These are phyloP conservation scores for Barbus barbus DNA, from an alignment of 2,113 vertebrate species.

Conservation along the genomic window DNA sequence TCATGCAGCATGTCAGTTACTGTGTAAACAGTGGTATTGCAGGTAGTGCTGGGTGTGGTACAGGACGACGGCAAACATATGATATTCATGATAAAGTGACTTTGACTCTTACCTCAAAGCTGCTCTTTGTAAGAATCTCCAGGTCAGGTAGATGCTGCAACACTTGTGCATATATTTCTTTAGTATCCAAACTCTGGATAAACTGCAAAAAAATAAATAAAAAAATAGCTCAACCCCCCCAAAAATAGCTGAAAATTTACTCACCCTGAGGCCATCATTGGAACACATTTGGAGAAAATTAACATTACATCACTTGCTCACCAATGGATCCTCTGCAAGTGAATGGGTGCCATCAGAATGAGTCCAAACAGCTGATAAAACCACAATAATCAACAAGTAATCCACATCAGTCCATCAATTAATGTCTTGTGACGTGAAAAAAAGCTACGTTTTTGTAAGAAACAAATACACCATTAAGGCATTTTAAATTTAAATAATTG, in stretches of 20 bases:
- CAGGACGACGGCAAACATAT: constrained; percentile 13
- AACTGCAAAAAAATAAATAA: constrained; percentile 74
- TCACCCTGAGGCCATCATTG: background rate
- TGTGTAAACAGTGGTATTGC: background rate
- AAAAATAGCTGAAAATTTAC: background rate
- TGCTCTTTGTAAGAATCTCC: constrained; percentile 79
- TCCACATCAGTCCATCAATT: too few relatives aligned
- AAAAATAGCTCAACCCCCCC: background rate
- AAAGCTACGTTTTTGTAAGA: background rate
- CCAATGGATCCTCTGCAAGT: background rate
- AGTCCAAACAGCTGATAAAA: background rate
- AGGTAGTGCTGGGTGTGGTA: background rate
- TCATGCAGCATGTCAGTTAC: background rate
- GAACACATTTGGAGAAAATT: background rate
- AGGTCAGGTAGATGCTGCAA: constrained; percentile 87
- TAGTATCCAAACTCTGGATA: constrained; percentile 88
- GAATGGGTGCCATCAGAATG: background rate
- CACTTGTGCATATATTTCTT: constrained; percentile 89
- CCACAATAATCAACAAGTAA: background rate
- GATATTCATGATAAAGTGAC: background rate
- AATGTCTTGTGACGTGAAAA: background rate
- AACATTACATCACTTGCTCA: background rate
- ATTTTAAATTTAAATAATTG: too few relatives aligned
- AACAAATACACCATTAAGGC: too few relatives aligned
- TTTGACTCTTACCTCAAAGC: constrained; percentile 79